A percentile compares a stretch with the other conserved stretches of the same genome.
These are phyloP conservation scores for Knipowitschia caucasica DNA, from an alignment of 2,797 vertebrate genomes.

Conservation along the genomic window DNA sequence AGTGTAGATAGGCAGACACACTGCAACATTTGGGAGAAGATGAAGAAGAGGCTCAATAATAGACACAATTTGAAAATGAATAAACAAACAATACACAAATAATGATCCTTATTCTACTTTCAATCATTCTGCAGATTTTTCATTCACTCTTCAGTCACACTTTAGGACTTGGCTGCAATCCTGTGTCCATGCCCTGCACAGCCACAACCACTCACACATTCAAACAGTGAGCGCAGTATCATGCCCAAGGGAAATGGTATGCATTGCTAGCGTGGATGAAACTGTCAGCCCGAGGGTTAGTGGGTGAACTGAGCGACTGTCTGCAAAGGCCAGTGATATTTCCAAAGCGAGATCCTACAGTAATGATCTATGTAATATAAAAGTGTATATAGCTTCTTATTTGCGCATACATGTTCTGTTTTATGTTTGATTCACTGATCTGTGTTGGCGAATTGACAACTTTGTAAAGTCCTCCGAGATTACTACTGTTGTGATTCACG, in stretches of 20 bases:
- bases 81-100: background rate
- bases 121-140: background rate
- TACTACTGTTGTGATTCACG: no score
- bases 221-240: background rate
- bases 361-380: conserved; percentile 17
- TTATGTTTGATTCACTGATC: conserved; percentile 42
- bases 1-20: conserved; percentile 99
- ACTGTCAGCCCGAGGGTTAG: background rate
- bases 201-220: background rate
- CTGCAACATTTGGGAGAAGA: conserved; percentile 74
- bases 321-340: background rate
- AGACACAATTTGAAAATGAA: background rate
- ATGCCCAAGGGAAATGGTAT: background rate
- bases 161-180: background rate
- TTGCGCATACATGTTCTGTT: background rate
- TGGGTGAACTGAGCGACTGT: background rate
- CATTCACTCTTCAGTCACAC: background rate
- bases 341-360: no score
- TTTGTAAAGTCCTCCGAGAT: no score
- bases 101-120: background rate
- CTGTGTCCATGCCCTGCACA: background rate
- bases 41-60: background rate
- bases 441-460: no score
- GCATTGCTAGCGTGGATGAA: background rate
- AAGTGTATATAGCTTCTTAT: conserved; percentile 22